Percentiles rank a stretch among this genome's conserved stretches.
phyloP scores from a whole-genome alignment of 2,888 invertebrate species.

The Epirrita christyi region DNA sequence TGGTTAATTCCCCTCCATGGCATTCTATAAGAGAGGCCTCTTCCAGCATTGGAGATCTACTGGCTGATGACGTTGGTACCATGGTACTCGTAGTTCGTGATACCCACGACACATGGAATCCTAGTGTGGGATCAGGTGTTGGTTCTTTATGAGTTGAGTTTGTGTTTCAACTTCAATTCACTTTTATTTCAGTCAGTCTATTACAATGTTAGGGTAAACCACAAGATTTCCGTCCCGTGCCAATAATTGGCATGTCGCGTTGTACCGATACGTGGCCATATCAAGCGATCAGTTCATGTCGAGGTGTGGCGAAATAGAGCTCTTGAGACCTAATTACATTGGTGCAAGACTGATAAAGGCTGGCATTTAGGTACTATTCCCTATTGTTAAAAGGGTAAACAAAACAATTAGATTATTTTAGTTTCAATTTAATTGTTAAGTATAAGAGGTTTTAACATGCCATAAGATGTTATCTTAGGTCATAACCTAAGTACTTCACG shows the following conservation, averaged over 20 bases:
- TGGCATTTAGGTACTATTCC: constrained; percentile 50
- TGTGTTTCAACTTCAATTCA: too few species aligned
- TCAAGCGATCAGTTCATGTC: constrained; percentile 41
- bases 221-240: constrained; percentile 42
- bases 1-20: too few species aligned
- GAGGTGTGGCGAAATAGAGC: constrained; percentile 47
- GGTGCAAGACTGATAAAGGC: constrained; percentile 49
- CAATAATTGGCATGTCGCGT: constrained; percentile 51
- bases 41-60: too few species aligned
- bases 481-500: too few species aligned
- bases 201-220: constrained; percentile 30
- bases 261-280: constrained; percentile 43
- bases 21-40: too few species aligned
- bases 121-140: too few species aligned
- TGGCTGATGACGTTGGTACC: too few species aligned
- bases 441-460: too few species aligned
- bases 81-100: too few species aligned
- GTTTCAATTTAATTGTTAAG: constrained; percentile 28
- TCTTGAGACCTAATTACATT: constrained; percentile 54
- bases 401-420: constrained; percentile 34
- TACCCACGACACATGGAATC: too few species aligned
- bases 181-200: neutral
- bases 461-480: too few species aligned
- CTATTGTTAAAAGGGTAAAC: constrained; percentile 34
- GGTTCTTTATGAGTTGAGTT: too few species aligned